A percentile compares a stretch with the other conserved stretches of the same genome.
These are phyloP conservation scores for Poeciliopsis infans DNA, from an alignment of 2,797 vertebrate genomes.

Conservation along the genomic window DNA sequence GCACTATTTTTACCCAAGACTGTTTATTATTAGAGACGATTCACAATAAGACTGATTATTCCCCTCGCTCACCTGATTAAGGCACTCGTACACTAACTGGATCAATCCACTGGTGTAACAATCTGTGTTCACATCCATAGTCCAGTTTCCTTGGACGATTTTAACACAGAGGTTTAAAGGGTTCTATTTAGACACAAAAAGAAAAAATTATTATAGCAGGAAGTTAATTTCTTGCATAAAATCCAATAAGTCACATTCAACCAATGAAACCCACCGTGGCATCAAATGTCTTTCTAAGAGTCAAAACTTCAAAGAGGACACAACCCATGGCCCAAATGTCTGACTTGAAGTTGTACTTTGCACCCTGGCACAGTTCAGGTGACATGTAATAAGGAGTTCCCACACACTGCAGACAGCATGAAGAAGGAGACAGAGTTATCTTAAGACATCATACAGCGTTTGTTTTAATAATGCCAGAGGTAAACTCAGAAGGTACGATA, in stretches of 20 bases:
- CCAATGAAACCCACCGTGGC: slow-evolving; percentile 86
- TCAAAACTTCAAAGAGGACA: slow-evolving; percentile 94
- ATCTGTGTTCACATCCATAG: slow-evolving; percentile 92
- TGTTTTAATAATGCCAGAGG: background rate
- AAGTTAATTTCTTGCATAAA: background rate
- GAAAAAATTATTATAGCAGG: background rate
- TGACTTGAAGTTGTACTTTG: slow-evolving; percentile 98
- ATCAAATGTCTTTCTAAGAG: slow-evolving; percentile 96
- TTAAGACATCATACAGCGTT: background rate
- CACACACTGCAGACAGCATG: slow-evolving; percentile 85
- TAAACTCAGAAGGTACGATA: background rate
- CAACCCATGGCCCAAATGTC: slow-evolving; percentile 99
- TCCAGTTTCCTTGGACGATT: slow-evolving; percentile 98
- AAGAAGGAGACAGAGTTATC: background rate
- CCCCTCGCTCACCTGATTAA: slow-evolving; percentile 87
- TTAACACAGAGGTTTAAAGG: slow-evolving; percentile 97
- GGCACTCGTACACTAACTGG: slow-evolving; percentile 91
- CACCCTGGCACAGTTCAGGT: slow-evolving; percentile 95
- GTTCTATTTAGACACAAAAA: slow-evolving; percentile 81
- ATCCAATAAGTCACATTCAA: background rate
- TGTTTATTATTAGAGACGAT: background rate
- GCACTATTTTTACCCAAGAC: background rate
- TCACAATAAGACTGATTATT: background rate
- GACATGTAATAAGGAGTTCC: slow-evolving; percentile 99
- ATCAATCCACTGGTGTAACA: slow-evolving; percentile 89